A percentile compares a stretch with the other conserved stretches of the same genome.
Evolutionary conservation across 2,113 vertebrate species (phyloP).

Genomic region (Melierax canorus): DNA sequence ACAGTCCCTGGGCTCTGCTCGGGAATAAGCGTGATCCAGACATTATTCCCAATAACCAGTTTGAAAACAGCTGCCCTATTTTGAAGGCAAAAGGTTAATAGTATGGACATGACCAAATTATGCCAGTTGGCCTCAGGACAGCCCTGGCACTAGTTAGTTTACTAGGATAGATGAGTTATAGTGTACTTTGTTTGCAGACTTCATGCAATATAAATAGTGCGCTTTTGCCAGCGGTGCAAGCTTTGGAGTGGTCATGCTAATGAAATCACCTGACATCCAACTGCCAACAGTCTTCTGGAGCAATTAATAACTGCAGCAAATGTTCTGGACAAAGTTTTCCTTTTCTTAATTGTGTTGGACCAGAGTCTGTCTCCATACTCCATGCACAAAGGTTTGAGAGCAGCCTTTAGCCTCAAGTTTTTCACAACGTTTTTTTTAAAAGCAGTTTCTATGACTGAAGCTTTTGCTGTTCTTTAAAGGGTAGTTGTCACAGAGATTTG

Average conservation of each 20-base stretch:
- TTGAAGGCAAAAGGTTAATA: neutral
- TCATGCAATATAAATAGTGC: neutral
- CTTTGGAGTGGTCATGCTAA: neutral
- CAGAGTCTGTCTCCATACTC: neutral
- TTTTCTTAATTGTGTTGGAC: neutral
- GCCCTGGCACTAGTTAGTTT: neutral
- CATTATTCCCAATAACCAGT: neutral
- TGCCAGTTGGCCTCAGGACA: neutral
- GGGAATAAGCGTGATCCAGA: neutral
- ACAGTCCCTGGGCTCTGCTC: neutral
- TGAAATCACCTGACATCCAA: neutral
- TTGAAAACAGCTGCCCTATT: neutral
- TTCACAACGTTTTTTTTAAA: neutral
- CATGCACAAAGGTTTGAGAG: neutral
- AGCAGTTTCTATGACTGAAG: constrained; percentile 9
- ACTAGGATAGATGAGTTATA: neutral
- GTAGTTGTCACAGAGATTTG: constrained; percentile 27
- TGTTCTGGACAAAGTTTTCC: neutral
- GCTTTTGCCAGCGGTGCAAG: neutral
- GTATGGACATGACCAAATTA: neutral
- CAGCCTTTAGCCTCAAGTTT: neutral
- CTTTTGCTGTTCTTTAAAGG: neutral
- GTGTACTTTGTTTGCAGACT: neutral
- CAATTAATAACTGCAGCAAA: neutral
- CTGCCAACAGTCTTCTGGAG: neutral